Conservation (phyloP, 53 echinoderm and acorn worm species). For the Zoroaster sp. region DNA sequence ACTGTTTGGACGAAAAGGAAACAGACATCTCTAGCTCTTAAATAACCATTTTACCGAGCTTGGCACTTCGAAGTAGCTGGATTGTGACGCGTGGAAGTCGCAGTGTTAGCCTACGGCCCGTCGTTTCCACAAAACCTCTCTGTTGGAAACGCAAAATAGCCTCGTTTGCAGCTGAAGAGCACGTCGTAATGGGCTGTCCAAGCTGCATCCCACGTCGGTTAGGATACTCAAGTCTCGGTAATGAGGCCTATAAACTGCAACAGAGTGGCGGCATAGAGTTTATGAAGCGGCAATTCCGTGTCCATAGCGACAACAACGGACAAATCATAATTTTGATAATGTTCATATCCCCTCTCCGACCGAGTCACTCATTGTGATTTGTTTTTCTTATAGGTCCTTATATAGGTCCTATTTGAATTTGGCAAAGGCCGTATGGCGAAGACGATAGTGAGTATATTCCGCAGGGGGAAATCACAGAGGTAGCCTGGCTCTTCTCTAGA, state of each 20-base stretch:
- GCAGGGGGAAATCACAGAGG: neutral
- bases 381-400: too few relatives aligned
- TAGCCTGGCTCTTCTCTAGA: neutral
- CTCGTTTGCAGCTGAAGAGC: neutral
- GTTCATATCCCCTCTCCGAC: neutral
- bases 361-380: neutral
- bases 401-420: neutral
- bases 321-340: neutral
- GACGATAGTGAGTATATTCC: neutral
- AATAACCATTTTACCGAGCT: neutral
- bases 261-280: neutral
- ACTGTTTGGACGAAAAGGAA: neutral
- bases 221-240: neutral
- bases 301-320: neutral
- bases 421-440: neutral
- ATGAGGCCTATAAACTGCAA: constrained; percentile 1
- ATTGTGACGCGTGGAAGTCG: neutral
- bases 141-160: neutral
- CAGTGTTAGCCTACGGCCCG: neutral
- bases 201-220: neutral
- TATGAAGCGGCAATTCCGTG: neutral
- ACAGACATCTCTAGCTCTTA: neutral
- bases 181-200: neutral
- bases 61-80: neutral
- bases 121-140: neutral